Evolutionary conservation across 2,888 invertebrate genomes (phyloP).

Genomic region (Drosophila phalerata): DNA sequence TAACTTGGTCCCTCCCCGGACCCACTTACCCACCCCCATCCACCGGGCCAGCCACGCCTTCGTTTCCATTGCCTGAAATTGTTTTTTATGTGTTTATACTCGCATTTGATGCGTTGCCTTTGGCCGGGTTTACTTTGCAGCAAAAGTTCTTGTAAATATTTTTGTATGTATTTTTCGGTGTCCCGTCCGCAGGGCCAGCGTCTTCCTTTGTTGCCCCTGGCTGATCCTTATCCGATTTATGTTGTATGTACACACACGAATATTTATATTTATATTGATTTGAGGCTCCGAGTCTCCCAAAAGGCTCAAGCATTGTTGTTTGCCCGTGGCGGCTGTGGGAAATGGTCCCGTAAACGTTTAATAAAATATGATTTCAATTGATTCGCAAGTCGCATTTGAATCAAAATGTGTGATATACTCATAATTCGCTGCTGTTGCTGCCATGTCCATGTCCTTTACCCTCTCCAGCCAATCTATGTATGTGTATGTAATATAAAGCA

Average conservation of each 20-base stretch:
- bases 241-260: constrained; percentile 43
- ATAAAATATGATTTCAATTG: constrained; percentile 79
- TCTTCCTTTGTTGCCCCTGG: constrained; percentile 4
- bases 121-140: constrained; percentile 60
- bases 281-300: constrained; percentile 32
- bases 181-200: constrained; percentile 34
- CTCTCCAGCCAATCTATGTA: constrained; percentile 59
- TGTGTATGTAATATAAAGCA: constrained; percentile 47
- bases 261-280: constrained; percentile 56
- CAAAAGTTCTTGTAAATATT: constrained; percentile 76
- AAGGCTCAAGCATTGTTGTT: constrained; percentile 45
- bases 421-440: constrained; percentile 38
- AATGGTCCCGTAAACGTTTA: constrained; percentile 77
- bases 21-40: neutral
- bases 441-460: constrained; percentile 20
- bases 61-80: constrained; percentile 37
- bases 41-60: constrained; percentile 4
- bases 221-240: constrained; percentile 63
- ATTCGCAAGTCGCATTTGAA: constrained; percentile 75
- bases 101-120: constrained; percentile 64
- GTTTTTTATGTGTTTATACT: constrained; percentile 66
- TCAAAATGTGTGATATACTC: constrained; percentile 54
- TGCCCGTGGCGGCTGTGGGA: constrained; percentile 68
- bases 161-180: constrained; percentile 52
- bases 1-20: constrained; percentile 44